A percentile compares a stretch with the other conserved stretches of the same genome.
These are phyloP conservation scores for Loriculus beryllinus DNA, from an alignment of 2,797 vertebrate genomes.

Conservation along the genomic window DNA sequence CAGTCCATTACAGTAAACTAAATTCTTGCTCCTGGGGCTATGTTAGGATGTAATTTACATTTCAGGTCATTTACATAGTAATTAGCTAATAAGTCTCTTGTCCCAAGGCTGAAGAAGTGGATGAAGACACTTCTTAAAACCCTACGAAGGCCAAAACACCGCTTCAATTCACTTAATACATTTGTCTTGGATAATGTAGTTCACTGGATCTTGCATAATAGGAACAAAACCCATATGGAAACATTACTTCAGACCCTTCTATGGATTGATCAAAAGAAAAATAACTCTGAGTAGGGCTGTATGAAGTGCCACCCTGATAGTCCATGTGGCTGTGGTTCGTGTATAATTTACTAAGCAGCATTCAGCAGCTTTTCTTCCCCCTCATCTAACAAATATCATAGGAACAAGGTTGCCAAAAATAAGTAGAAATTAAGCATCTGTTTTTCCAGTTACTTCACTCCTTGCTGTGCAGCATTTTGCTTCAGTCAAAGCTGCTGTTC, in stretches of 20 bases:
- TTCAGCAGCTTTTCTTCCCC: conserved; percentile 2
- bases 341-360: not conserved
- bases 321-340: not conserved
- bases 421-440: conserved; percentile 34
- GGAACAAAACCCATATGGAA: not conserved
- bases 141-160: not conserved
- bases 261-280: not conserved
- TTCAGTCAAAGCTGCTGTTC: not conserved
- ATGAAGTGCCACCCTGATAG: not conserved
- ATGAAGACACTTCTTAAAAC: not conserved
- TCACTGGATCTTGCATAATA: conserved; percentile 2
- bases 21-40: not conserved
- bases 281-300: not conserved
- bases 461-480: conserved; percentile 1
- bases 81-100: conserved; percentile 2
- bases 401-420: conserved; percentile 27
- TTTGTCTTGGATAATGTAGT: not conserved
- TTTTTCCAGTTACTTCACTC: conserved; percentile 6
- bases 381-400: not conserved
- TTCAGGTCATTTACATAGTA: conserved; percentile 1
- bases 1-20: not conserved
- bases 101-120: not conserved
- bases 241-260: not conserved
- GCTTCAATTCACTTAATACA: not conserved
- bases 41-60: conserved; percentile 23